phyloP scores from a whole-genome alignment of 2,888 invertebrate genomes.

The Formica aserva region DNA sequence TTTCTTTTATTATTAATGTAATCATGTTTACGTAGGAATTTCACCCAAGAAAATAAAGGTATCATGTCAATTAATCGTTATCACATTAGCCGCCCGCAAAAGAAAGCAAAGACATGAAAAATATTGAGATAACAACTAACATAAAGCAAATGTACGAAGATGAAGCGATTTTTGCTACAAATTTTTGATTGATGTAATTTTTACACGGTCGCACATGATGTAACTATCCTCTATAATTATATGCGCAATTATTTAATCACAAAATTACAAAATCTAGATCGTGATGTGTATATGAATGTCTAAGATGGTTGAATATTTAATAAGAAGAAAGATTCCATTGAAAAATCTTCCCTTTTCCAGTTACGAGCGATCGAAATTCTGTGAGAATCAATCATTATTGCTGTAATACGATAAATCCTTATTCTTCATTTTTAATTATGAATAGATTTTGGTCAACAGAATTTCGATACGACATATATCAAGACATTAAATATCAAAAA shows the following conservation, averaged over 20 bases:
- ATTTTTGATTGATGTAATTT: not conserved
- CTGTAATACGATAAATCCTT: not conserved
- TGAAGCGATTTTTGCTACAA: not conserved
- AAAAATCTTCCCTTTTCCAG: not conserved
- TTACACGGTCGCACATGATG: not conserved
- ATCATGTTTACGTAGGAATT: constrained; percentile 49
- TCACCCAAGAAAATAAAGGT: constrained; percentile 31
- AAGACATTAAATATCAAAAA: not conserved
- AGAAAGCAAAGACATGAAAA: constrained; percentile 15
- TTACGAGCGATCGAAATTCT: not conserved
- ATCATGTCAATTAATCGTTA: constrained; percentile 32
- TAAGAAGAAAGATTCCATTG: not conserved
- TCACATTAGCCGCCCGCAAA: not conserved
- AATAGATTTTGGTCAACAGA: not conserved
- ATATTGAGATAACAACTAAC: constrained; percentile 7
- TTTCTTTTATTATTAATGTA: constrained; percentile 38
- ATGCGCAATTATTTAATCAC: not conserved
- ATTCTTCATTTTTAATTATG: not conserved
- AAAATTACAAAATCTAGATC: not conserved
- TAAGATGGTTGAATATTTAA: not conserved
- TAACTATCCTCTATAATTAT: not conserved
- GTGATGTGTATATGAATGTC: not conserved
- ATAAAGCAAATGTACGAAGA: not conserved
- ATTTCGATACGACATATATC: not conserved
- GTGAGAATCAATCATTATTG: not conserved